These are phyloP conservation scores for Limulus polyphemus DNA, from an alignment of 2,888 invertebrate genomes.

Conservation along the genomic window DNA sequence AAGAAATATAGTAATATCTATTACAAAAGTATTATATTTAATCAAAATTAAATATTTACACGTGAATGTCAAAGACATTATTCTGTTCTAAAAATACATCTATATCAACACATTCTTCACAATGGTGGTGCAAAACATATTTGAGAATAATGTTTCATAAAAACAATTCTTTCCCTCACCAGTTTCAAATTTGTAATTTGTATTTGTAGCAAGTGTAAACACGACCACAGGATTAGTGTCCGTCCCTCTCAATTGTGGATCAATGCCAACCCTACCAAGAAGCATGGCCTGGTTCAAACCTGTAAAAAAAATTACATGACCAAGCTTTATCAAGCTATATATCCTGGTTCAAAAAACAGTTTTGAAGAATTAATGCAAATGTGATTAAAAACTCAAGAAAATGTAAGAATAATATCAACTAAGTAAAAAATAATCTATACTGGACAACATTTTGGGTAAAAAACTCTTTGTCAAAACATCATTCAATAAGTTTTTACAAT, in stretches of 20 bases:
- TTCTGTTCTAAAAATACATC: background rate
- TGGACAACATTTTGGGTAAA: too few species aligned
- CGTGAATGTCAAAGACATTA: background rate
- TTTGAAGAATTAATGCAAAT: too few species aligned
- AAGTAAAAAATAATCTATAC: too few species aligned
- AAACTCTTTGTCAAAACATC: too few species aligned
- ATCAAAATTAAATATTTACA: background rate
- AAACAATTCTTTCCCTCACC: conserved; percentile 5
- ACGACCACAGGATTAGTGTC: conserved; percentile 70
- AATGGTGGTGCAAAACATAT: background rate
- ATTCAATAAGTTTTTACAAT: too few species aligned
- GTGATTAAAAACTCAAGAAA: too few species aligned
- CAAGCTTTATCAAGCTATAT: too few species aligned
- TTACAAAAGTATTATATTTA: background rate
- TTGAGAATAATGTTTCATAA: background rate
- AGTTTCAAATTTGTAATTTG: conserved; percentile 51
- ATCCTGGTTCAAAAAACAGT: too few species aligned
- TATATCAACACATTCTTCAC: background rate
- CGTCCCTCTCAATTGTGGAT: conserved; percentile 70
- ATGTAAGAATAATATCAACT: too few species aligned
- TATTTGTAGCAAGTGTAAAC: conserved; percentile 81
- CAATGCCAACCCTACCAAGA: conserved; percentile 74
- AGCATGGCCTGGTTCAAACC: conserved; percentile 72
- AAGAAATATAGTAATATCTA: background rate
- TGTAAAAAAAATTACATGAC: conserved; percentile 31